Evolutionary conservation across 2,113 vertebrate species (phyloP), one percentile per base, ranked within the genome.

Genomic region (Mirza zaza): DNA sequence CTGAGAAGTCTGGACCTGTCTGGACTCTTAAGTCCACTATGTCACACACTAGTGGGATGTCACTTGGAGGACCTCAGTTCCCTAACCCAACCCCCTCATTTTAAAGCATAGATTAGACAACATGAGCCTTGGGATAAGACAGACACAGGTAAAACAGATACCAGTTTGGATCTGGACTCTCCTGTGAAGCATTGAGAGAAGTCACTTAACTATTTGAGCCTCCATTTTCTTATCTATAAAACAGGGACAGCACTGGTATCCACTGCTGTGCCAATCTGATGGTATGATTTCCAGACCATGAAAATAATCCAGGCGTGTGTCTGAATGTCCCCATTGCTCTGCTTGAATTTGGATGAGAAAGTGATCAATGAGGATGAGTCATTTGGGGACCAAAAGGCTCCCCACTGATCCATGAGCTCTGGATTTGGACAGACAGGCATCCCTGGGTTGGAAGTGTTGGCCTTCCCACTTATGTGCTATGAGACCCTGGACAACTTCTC

Each of bases 41-140:
- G n/a, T 68, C 39, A 36, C 14, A 2, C 0, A 5, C 3, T 36
- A 55, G 39, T 8, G 1, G 1, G 0, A 1, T 15, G 4, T 18
- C 80, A 5, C 25, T 29, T 0, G 5, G 42, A 84, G 29, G n/a
- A 59, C 34, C 32, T 63, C 29, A 8, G 39, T 13, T 25, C 2
- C 11, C 23, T 11, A 34, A 52, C 17, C 70, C 52, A n/a, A 2
- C 0, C 18, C 5, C 48, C 25, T 68, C 9, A 1, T 67, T 70
- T 77, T 23, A 70, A 25, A 79, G 25, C 36, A 65, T 3, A 23
- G 52, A 57, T 50, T n/a, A 11, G 48, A 80, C 34, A 86, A 29
- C 8, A n/a, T 0, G 45, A 55, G 8, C 34, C 17, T 73, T 21
- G 15, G 39, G 0, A 4, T 50, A 39, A 55, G 6, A 13, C 25